A percentile compares a stretch with the other conserved stretches of the same genome.
Evolutionary conservation across 2,113 vertebrate genomes (phyloP).

Genomic region (Odocoileus virginianus): DNA sequence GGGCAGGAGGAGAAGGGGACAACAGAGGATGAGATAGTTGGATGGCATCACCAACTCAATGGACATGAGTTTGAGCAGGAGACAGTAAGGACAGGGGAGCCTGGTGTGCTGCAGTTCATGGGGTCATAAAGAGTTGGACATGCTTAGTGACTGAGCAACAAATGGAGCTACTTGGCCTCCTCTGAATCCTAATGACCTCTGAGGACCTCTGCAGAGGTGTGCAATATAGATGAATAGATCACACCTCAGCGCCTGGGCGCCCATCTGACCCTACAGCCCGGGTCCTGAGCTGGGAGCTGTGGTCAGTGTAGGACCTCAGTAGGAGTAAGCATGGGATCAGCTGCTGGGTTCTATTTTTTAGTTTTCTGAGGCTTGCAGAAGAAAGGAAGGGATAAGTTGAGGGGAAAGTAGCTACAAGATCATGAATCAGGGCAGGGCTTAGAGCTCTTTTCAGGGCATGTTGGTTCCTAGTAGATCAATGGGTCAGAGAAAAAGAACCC

Average conservation of each 20-base stretch:
- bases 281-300: not conserved
- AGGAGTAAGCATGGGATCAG: not conserved
- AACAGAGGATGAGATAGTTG: not conserved
- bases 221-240: rapidly evolving
- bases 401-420: not conserved
- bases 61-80: not conserved
- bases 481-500: not conserved
- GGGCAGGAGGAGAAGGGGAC: not conserved
- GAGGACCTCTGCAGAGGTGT: no score
- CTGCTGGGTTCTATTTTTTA: not conserved
- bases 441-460: not conserved
- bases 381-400: not conserved
- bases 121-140: not conserved
- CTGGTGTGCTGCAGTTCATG: not conserved
- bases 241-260: not conserved
- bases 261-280: not conserved
- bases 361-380: not conserved
- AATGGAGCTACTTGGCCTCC: not conserved
- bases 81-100: not conserved
- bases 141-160: not conserved
- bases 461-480: not conserved
- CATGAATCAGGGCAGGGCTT: not conserved
- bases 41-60: not conserved
- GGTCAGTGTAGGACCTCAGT: not conserved
- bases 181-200: not conserved